phyloP scores from a whole-genome alignment of 2,113 vertebrate species.

The Suncus etruscus region DNA sequence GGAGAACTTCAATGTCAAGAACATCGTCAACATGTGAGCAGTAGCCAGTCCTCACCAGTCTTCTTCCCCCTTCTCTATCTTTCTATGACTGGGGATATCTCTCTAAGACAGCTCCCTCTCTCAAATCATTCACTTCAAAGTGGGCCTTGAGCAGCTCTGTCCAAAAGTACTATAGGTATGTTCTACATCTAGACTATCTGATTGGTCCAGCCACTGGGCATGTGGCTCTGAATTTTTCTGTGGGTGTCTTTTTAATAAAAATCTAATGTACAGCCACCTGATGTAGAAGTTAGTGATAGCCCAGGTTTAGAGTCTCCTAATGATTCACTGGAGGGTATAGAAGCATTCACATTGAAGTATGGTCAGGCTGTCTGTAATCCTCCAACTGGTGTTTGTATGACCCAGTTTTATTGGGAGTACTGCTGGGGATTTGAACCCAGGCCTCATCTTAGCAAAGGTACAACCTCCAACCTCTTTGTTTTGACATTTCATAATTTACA shows the following conservation, averaged over 20 bases:
- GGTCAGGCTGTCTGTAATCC: background rate
- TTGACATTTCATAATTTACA: background rate
- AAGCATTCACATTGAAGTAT: background rate
- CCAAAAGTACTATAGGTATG: background rate
- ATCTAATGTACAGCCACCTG: background rate
- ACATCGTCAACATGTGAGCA: slow-evolving; percentile 97
- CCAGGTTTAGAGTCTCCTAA: background rate
- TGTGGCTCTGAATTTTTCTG: background rate
- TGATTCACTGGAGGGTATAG: background rate
- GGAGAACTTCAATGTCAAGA: slow-evolving; percentile 98
- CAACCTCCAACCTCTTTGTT: background rate
- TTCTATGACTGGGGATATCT: background rate
- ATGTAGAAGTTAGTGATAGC: background rate
- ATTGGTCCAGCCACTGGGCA: background rate
- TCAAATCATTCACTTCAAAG: background rate
- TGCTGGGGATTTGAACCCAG: background rate
- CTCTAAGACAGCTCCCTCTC: background rate
- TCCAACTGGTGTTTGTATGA: background rate
- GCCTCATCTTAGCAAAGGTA: background rate
- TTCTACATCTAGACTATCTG: rapidly evolving
- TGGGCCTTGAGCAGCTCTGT: background rate
- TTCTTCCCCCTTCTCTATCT: background rate
- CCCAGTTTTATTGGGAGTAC: background rate
- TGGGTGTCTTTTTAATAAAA: slow-evolving; percentile 21
- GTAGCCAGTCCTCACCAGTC: background rate